Conservation (phyloP, 2,113 vertebrate species). For the Dissostichus mawsoni region DNA sequence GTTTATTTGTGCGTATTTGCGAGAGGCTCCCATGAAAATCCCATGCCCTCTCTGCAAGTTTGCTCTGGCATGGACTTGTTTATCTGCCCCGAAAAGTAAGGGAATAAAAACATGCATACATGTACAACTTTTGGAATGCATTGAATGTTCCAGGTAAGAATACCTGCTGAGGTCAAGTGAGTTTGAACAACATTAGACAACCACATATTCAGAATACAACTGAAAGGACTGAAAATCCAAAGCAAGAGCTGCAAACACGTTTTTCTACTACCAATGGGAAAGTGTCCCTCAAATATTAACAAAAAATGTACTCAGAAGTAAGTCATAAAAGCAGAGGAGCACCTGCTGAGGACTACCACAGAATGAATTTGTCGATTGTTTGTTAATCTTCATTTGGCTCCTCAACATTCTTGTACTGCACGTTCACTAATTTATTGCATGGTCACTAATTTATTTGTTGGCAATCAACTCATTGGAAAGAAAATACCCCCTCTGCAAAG, state of each 20-base stretch:
- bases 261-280: neutral
- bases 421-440: constrained; percentile 41
- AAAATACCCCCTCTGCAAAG: constrained; percentile 50
- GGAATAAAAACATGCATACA: too few relatives aligned
- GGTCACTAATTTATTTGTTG: constrained; percentile 56
- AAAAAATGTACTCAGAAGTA: neutral
- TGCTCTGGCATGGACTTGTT: too few relatives aligned
- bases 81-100: too few relatives aligned
- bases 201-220: neutral
- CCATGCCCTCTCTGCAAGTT: too few relatives aligned
- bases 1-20: too few relatives aligned
- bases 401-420: constrained; percentile 53
- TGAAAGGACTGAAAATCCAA: neutral
- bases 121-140: neutral
- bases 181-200: neutral
- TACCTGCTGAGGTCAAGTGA: neutral
- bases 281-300: neutral
- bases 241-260: neutral
- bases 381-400: constrained; percentile 43
- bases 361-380: constrained; percentile 48
- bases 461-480: constrained; percentile 22
- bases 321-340: constrained; percentile 21
- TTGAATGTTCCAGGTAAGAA: neutral
- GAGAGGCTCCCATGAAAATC: too few relatives aligned
- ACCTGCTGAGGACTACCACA: constrained; percentile 43